Conservation (phyloP, 2,797 vertebrate species). For the Propithecus perrieri region DNA sequence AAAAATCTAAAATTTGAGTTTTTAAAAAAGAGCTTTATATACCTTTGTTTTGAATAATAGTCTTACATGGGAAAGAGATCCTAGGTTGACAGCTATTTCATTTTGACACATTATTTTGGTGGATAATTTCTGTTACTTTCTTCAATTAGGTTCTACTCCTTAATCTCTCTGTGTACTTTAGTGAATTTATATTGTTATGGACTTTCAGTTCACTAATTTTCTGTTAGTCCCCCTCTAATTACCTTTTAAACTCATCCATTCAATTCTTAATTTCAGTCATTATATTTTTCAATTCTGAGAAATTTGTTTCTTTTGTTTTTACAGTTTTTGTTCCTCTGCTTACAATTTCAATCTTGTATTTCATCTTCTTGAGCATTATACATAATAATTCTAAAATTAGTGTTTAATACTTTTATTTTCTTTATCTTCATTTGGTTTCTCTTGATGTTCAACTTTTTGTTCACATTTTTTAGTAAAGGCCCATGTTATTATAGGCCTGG, state of each 20-base stretch:
- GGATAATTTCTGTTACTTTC: background rate
- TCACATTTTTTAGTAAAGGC: background rate
- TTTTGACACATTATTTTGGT: background rate
- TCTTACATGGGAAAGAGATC: too few relatives aligned
- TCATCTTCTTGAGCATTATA: background rate
- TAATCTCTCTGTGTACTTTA: background rate
- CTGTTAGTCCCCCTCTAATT: background rate
- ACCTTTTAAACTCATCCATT: background rate
- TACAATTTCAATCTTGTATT: background rate
- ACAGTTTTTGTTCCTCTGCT: background rate
- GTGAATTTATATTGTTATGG: background rate
- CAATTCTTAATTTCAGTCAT: background rate
- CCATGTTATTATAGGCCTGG: background rate
- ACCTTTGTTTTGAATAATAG: too few relatives aligned
- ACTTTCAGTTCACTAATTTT: background rate
- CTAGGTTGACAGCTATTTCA: background rate
- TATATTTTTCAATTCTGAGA: background rate
- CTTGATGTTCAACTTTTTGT: background rate
- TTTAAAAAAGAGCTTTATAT: background rate
- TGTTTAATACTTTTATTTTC: background rate
- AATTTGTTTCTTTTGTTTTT: background rate
- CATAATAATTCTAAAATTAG: background rate
- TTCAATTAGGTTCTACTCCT: background rate
- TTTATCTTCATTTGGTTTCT: background rate
- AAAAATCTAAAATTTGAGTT: background rate